Conservation (phyloP, 2,797 vertebrate species). For the Hyperoplus lanceolatus region DNA sequence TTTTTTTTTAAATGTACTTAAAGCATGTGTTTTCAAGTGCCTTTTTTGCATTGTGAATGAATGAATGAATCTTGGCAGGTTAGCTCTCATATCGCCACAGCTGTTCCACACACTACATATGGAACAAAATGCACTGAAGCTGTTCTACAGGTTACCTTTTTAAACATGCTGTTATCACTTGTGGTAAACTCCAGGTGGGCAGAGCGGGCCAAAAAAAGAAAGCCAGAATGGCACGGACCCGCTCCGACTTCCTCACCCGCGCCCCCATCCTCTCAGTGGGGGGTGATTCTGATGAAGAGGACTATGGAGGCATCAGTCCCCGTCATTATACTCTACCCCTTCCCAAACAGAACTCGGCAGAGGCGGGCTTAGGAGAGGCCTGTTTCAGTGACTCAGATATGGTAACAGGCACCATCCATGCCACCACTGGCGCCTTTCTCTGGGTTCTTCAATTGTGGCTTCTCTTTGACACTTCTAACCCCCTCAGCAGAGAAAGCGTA, state of each 20-base stretch:
- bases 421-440: slow-evolving; percentile 55
- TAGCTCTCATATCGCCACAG: neutral
- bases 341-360: slow-evolving; percentile 84
- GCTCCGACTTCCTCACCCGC: slow-evolving; percentile 99
- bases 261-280: slow-evolving; percentile 90
- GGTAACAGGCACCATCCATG: slow-evolving; percentile 89
- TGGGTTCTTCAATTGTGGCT: slow-evolving; percentile 65
- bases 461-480: slow-evolving; percentile 84
- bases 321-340: slow-evolving; percentile 88
- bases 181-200: slow-evolving; percentile 92
- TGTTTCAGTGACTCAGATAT: slow-evolving; percentile 99
- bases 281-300: slow-evolving; percentile 95
- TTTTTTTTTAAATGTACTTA: neutral
- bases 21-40: slow-evolving; percentile 37
- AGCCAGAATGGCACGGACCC: slow-evolving; percentile 98
- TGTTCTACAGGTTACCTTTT: slow-evolving; percentile 44
- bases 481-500: slow-evolving; percentile 72
- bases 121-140: slow-evolving; percentile 25
- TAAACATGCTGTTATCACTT: slow-evolving; percentile 87
- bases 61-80: slow-evolving; percentile 20
- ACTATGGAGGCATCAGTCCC: slow-evolving; percentile 90
- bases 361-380: slow-evolving; percentile 88
- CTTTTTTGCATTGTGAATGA: slow-evolving; percentile 45
- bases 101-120: slow-evolving; percentile 18
- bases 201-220: slow-evolving; percentile 96